Conservation (phyloP, 2,888 invertebrate genomes). For the Synergus itoensis region DNA sequence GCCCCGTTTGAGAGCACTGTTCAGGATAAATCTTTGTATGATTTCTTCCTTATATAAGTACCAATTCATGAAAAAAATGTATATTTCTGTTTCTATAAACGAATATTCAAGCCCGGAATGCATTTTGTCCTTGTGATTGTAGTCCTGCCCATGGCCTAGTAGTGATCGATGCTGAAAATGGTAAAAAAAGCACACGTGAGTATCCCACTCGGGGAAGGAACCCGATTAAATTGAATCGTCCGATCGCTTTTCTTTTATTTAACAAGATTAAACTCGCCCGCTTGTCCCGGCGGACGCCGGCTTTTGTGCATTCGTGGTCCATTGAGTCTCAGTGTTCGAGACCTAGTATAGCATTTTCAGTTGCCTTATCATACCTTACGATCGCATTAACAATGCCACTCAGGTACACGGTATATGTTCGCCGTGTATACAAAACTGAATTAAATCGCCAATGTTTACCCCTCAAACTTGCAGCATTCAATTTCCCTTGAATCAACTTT, state of each 20-base stretch:
- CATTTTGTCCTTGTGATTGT: background rate
- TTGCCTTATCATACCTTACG: slow-evolving; percentile 25
- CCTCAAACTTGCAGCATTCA: slow-evolving; percentile 31
- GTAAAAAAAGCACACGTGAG: slow-evolving; percentile 25
- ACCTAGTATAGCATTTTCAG: slow-evolving; percentile 34
- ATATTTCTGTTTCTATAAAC: background rate
- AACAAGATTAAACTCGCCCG: slow-evolving; percentile 48
- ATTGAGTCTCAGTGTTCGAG: slow-evolving; percentile 46
- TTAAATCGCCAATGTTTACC: slow-evolving; percentile 37
- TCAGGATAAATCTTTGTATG: too few species aligned
- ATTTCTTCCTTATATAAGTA: too few species aligned
- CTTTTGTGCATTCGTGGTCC: slow-evolving; percentile 57
- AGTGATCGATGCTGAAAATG: slow-evolving; percentile 27
- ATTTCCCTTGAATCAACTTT: slow-evolving; percentile 30
- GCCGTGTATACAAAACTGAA: slow-evolving; percentile 30
- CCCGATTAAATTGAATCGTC: slow-evolving; percentile 51
- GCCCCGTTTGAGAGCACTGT: too few species aligned
- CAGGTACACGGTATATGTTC: slow-evolving; percentile 34
- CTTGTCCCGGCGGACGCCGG: slow-evolving; percentile 46
- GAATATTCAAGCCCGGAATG: background rate
- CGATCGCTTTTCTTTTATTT: slow-evolving; percentile 50
- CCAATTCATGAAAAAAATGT: too few species aligned
- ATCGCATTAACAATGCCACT: slow-evolving; percentile 37
- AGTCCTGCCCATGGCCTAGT: background rate
- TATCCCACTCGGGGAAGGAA: slow-evolving; percentile 40